Evolutionary conservation across 1,140 invertebrate species (phyloP).

Genomic region (Psilanteris sp.): DNA sequence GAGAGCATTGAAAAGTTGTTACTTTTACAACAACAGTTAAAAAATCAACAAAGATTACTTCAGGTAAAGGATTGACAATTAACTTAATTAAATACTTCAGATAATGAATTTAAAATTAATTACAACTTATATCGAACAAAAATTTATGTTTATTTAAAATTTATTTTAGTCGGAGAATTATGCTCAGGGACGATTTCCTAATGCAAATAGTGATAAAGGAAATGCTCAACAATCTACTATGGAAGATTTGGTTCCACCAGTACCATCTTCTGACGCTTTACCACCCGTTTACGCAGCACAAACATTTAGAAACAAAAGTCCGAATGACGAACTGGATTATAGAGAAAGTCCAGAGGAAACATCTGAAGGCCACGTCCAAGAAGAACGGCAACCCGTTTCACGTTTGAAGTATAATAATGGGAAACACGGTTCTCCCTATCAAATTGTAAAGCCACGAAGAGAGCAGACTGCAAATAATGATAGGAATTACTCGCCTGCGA

Average conservation of each 20-base stretch:
- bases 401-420: conserved; percentile 42
- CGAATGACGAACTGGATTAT: conserved; percentile 49
- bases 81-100: conserved; percentile 1
- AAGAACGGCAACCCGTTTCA: conserved; percentile 10
- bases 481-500: conserved; percentile 44
- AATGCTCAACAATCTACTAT: conserved; percentile 57
- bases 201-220: conserved; percentile 61
- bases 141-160: no score
- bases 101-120: no score
- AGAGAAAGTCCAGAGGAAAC: conserved; percentile 43
- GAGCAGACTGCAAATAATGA: conserved; percentile 40
- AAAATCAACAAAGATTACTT: conserved; percentile 73
- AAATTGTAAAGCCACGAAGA: conserved; percentile 37
- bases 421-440: conserved; percentile 33
- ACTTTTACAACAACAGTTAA: conserved; percentile 73
- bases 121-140: no score
- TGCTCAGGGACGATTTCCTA: conserved; percentile 66
- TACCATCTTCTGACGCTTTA: conserved; percentile 67
- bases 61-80: conserved; percentile 63
- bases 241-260: conserved; percentile 69
- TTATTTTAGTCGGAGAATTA: conserved; percentile 72
- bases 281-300: conserved; percentile 72
- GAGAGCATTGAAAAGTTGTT: conserved; percentile 76
- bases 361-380: conserved; percentile 18
- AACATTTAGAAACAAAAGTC: conserved; percentile 65